Evolutionary conservation across 2,113 vertebrate species (phyloP).

Genomic region (Mesembrinibis cayennensis): DNA sequence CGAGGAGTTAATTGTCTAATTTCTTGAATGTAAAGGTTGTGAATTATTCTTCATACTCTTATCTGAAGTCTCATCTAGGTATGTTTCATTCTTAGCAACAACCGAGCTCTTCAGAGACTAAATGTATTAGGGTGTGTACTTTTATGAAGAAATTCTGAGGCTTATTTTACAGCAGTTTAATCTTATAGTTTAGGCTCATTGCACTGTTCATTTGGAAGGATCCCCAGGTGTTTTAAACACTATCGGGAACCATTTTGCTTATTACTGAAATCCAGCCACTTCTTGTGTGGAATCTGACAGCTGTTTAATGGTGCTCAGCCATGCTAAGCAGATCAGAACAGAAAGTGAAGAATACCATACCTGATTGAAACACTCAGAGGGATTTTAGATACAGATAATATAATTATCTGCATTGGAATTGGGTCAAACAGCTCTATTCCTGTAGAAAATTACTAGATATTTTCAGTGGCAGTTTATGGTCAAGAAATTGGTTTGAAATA

Average conservation of each 20-base stretch:
- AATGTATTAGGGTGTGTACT: slow-evolving; percentile 7
- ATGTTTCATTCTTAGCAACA: not conserved
- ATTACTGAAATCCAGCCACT: slow-evolving; percentile 51
- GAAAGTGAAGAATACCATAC: slow-evolving; percentile 63
- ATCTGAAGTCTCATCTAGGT: slow-evolving; percentile 19
- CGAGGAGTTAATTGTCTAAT: slow-evolving; percentile 27
- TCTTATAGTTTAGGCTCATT: slow-evolving; percentile 37
- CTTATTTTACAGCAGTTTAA: slow-evolving; percentile 41
- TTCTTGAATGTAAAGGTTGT: not conserved
- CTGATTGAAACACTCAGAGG: slow-evolving; percentile 64
- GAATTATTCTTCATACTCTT: not conserved
- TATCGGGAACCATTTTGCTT: slow-evolving; percentile 47
- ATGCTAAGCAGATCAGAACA: slow-evolving; percentile 56
- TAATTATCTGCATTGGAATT: slow-evolving; percentile 59
- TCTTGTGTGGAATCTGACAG: slow-evolving; percentile 58
- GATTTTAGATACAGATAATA: slow-evolving; percentile 58
- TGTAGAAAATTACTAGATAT: slow-evolving; percentile 46
- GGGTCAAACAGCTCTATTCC: slow-evolving; percentile 53
- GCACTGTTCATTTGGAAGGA: slow-evolving; percentile 51
- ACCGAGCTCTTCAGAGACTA: slow-evolving; percentile 2
- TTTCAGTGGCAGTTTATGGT: slow-evolving; percentile 17
- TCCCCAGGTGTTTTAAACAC: slow-evolving; percentile 51
- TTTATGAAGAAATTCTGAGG: not conserved
- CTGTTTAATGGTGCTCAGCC: slow-evolving; percentile 61
- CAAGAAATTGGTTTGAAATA: slow-evolving; percentile 53